A percentile compares a stretch with the other conserved stretches of the same genome.
phyloP scores from a whole-genome alignment of 2,888 invertebrate species.

The Sabatieria punctata region DNA sequence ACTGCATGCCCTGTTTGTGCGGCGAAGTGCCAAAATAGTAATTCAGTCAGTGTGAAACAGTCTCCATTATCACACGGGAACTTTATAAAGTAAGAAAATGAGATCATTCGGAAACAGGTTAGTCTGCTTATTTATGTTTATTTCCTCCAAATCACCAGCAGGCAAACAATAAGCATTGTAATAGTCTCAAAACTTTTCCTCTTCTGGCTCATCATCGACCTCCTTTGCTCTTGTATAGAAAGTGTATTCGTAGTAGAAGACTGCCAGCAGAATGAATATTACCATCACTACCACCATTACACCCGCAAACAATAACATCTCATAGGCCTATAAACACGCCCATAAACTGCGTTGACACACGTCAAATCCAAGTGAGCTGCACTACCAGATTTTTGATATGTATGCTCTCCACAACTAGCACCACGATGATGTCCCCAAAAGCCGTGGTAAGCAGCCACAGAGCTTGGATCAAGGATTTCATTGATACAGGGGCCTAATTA shows the following conservation, averaged over 20 bases:
- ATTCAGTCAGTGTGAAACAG: no score
- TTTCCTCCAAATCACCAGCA: no score
- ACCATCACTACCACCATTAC: constrained; percentile 67
- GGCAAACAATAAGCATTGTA: no score
- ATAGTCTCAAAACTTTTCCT: no score
- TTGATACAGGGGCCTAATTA: constrained; percentile 63
- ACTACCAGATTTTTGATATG: constrained; percentile 6
- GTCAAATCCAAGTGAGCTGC: no score
- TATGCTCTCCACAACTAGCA: constrained; percentile 45
- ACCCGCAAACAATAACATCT: constrained; percentile 68
- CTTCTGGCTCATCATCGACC: constrained; percentile 11
- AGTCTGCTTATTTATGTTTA: no score
- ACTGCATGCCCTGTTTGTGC: no score
- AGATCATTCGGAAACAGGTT: no score
- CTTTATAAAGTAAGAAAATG: no score
- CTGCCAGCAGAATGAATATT: constrained; percentile 60
- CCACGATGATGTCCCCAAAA: constrained; percentile 77
- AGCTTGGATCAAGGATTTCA: constrained; percentile 86
- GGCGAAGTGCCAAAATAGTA: no score
- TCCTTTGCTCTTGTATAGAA: constrained; percentile 19
- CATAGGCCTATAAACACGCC: constrained; percentile 50
- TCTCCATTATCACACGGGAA: no score
- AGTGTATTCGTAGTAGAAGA: constrained; percentile 46
- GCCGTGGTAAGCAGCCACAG: constrained; percentile 80
- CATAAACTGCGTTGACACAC: constrained; percentile 3